Percentiles rank a stretch among this genome's conserved stretches.
Conservation (phyloP, 2,888 invertebrate genomes). For the Leptopterna dolabrata region DNA sequence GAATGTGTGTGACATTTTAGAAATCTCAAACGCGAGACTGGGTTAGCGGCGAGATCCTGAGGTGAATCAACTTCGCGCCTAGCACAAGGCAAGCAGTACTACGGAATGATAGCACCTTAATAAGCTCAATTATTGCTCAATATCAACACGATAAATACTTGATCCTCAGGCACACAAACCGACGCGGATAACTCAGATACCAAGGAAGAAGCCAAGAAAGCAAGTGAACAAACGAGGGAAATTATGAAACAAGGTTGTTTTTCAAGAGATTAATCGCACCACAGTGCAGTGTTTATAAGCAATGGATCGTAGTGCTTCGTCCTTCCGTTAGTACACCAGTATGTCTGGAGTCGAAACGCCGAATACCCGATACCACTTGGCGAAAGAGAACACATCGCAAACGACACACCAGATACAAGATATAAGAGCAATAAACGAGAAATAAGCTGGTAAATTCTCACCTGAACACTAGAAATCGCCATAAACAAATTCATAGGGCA, state of each 20-base stretch:
- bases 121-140: neutral
- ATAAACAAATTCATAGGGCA: constrained; percentile 64
- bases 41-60: neutral
- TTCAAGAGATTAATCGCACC: neutral
- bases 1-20: neutral
- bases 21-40: neutral
- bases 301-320: neutral
- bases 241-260: neutral
- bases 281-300: neutral
- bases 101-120: neutral
- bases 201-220: neutral
- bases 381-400: neutral
- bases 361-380: neutral
- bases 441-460: constrained; percentile 53
- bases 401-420: neutral
- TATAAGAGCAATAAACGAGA: neutral
- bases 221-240: neutral
- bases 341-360: neutral
- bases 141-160: neutral
- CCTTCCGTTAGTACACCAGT: neutral
- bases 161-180: neutral
- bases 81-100: neutral
- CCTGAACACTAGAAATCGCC: constrained; percentile 61
- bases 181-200: neutral
- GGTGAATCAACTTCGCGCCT: neutral